Percentiles rank a stretch among this genome's conserved stretches.
These are phyloP conservation scores for Mylabris phalerata DNA, from an alignment of 1,140 invertebrate genomes.

Conservation along the genomic window DNA sequence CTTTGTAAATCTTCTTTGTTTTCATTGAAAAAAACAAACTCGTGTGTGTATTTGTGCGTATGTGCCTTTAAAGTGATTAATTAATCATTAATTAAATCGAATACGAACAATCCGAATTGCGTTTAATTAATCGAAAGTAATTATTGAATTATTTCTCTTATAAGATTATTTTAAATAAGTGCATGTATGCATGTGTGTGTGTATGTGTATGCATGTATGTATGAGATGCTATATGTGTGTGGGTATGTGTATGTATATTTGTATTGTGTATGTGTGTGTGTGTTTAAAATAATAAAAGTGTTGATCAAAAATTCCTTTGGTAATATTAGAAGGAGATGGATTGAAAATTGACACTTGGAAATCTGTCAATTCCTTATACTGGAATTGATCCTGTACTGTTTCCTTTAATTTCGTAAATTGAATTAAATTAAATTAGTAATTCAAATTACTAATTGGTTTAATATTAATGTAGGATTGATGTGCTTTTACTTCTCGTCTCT, in stretches of 20 bases:
- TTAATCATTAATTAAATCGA: background rate
- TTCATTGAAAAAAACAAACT: constrained; percentile 27
- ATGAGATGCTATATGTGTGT: background rate
- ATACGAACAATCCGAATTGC: constrained; percentile 5
- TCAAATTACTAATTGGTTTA: constrained; percentile 1
- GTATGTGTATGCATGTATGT: background rate
- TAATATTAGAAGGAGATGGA: constrained; percentile 32
- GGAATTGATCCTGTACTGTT: background rate
- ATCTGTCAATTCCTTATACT: constrained; percentile 30
- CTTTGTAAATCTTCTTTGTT: constrained; percentile 42
- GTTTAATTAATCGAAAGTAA: background rate
- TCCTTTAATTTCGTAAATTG: background rate
- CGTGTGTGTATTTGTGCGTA: background rate
- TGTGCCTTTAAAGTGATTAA: constrained; percentile 18
- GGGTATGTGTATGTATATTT: constrained; percentile 1
- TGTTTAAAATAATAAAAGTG: background rate
- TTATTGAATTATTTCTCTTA: background rate
- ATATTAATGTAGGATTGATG: background rate
- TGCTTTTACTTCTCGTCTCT: too few species aligned
- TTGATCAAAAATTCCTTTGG: constrained; percentile 30
- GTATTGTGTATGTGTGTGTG: constrained; percentile 4
- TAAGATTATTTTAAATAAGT: background rate
- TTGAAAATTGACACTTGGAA: constrained; percentile 33
- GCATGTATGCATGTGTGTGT: background rate
- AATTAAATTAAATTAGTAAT: background rate